Evolutionary conservation across 2,888 invertebrate genomes (phyloP), one percentile per base, ranked within the genome.

Genomic region (Galeruca laticollis): DNA sequence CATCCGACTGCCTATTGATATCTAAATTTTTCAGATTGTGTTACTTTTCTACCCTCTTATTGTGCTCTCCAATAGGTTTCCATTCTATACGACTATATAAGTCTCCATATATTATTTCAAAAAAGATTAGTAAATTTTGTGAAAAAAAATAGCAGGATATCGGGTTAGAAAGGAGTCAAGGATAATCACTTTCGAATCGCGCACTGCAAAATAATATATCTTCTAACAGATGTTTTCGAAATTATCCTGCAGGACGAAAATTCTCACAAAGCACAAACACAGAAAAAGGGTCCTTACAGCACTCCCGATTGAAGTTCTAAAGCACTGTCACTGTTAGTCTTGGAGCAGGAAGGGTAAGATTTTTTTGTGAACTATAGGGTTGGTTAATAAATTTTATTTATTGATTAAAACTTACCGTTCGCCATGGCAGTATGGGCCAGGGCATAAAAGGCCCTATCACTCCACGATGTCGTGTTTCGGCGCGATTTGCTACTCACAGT

Each of bases 371-470:
- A 60, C 56, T 66, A 66, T 40, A 51, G 60, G 72, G 69, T 69
- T 57, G 63, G 72, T 73, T 69, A 70, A 71, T 74, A 26, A 8
- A 35, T 54, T 63, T 21, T 47, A 40, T 18, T 69, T 57, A 5
- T 26, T 26, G 3, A 5, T 26, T 26, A 65, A 33, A 57, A 79
- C 81, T 81, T 79, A 81, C 81, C 81, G 76, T 78, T 81, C 79
- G 81, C 81, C 81, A 81, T 81, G 81, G 81, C 81, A 73, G 74
- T 74, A 68, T 72, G 75, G 76, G 81, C 80, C 81, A 81, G 80
- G 81, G 81, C 81, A 77, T 63, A 73, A 69, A 70, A 73, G 67
- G 78, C 80, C 81, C 79, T 77, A 78, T 79, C 79, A 79, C 79
- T 81, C 81, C 80, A 81, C 80, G 78, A 70, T 79, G 47, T 59